Evolutionary conservation across 1,140 invertebrate species (phyloP).

Genomic region (Conus ventricosus): DNA sequence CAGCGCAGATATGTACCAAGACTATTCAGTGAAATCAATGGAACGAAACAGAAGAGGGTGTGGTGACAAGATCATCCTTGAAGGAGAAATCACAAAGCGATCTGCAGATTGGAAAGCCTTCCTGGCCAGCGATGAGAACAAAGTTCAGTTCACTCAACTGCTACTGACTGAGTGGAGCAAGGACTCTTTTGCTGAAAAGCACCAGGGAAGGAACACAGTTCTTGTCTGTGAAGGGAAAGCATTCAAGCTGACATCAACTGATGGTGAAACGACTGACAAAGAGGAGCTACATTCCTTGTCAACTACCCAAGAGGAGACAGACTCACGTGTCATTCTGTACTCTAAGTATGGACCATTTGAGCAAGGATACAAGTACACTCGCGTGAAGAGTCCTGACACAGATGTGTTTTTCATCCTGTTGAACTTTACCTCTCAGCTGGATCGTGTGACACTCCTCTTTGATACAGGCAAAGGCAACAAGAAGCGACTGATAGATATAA

Average conservation of each 20-base stretch:
- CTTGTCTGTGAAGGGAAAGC: slow-evolving; percentile 37
- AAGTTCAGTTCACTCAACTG: slow-evolving; percentile 37
- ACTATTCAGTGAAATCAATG: slow-evolving; percentile 6
- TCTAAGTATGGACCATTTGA: not conserved
- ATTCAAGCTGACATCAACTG: slow-evolving; percentile 4
- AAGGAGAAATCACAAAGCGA: slow-evolving; percentile 40
- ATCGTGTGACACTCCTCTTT: slow-evolving; percentile 37
- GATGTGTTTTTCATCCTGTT: slow-evolving; percentile 47
- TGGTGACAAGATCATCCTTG: slow-evolving; percentile 32
- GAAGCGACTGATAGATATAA: slow-evolving; percentile 32
- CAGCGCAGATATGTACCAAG: slow-evolving; percentile 21
- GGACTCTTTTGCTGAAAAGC: slow-evolving; percentile 27
- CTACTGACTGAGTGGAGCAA: slow-evolving; percentile 31
- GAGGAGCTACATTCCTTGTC: not conserved
- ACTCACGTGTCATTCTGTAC: slow-evolving; percentile 41
- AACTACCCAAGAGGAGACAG: slow-evolving; percentile 43
- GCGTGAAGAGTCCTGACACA: slow-evolving; percentile 39
- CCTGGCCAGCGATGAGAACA: slow-evolving; percentile 49
- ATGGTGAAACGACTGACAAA: not conserved
- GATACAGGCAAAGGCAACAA: slow-evolving; percentile 47
- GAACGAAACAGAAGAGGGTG: slow-evolving; percentile 26
- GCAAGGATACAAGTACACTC: slow-evolving; percentile 24
- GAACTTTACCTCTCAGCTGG: slow-evolving; percentile 32
- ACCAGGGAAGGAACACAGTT: slow-evolving; percentile 26
- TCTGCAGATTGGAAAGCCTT: slow-evolving; percentile 45